These are phyloP conservation scores for Mythimna lalbum DNA, from an alignment of 2,888 invertebrate genomes.

Conservation along the genomic window DNA sequence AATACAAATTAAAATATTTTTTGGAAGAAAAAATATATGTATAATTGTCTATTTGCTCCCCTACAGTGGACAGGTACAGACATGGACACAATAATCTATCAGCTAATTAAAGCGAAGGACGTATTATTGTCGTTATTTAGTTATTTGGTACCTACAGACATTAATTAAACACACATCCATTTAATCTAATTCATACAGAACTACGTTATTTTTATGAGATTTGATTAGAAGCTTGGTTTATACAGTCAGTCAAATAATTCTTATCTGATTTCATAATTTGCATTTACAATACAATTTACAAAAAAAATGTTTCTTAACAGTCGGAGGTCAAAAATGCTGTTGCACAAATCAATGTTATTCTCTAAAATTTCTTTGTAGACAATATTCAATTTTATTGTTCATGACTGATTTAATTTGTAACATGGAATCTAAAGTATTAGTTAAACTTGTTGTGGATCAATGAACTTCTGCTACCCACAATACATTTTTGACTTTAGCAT, in stretches of 20 bases:
- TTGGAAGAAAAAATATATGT: background rate
- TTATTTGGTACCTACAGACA: constrained; percentile 75
- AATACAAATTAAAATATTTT: background rate
- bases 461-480: too few species aligned
- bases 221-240: background rate
- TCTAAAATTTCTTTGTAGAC: too few species aligned
- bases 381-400: too few species aligned
- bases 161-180: constrained; percentile 62
- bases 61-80: constrained; percentile 66
- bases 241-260: constrained; percentile 26
- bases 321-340: too few species aligned
- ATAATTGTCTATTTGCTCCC: constrained; percentile 66
- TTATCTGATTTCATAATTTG: background rate
- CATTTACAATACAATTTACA: background rate
- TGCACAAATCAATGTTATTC: too few species aligned
- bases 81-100: constrained; percentile 73
- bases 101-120: constrained; percentile 90
- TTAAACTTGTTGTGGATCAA: too few species aligned
- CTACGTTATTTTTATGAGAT: constrained; percentile 26
- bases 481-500: too few species aligned
- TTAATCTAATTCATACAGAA: constrained; percentile 55
- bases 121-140: constrained; percentile 87
- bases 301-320: background rate
- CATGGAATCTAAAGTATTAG: too few species aligned
- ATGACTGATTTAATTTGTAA: too few species aligned